Base-by-base conservation (phyloP, 2,113 vertebrate species). In the Emberiza fucata region DNA sequence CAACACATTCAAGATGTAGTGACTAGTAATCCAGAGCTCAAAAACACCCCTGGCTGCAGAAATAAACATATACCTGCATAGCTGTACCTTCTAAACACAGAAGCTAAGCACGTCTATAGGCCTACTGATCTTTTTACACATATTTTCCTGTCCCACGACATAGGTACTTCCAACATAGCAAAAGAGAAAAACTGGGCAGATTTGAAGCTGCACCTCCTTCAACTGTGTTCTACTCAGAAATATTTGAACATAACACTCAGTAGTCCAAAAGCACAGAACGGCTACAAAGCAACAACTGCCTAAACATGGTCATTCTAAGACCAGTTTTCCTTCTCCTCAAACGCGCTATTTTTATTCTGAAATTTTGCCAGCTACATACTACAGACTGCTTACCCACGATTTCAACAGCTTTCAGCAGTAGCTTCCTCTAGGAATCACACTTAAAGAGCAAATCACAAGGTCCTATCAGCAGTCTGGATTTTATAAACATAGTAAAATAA, bases 291-390 rank as follows among this genome's bases (percentile, higher is more conserved):
- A 92, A 76, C 6, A 5, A 86, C 12, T 94, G 95, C 92, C 92
- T 93, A 88, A 87, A 91, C 66, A 91, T 86, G 86, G 91, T 66
- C 64, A 94, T 83, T 93, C 47, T 75, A 88, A 86, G n/a, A 85
- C 79, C 15, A 76, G 91, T 48, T 65, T 95, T 97, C 83, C 73
- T 81, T 94, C 95, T 95, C 85, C 90, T 94, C 81, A 75, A 84
- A 95, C 33, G 50, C n/a, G 92, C 95, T 88, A 85, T 95, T 95
- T 95, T 75, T 79, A n/a, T 76, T 94, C 70, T 91, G 94, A 66
- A 86, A 88, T 75, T 61, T n/a, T 73, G 86, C 71, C 70, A 75
- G 86, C 73, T 40, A 75, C 65, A 53, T 81, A 85, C 42, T 81
- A 31, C 60, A 78, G 72, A 31, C 57, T 77, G n/a, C 39, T 66